Evolutionary conservation across 2,113 vertebrate species (phyloP), one percentile per base, ranked within the genome.

Genomic region (Rallus limicola): DNA sequence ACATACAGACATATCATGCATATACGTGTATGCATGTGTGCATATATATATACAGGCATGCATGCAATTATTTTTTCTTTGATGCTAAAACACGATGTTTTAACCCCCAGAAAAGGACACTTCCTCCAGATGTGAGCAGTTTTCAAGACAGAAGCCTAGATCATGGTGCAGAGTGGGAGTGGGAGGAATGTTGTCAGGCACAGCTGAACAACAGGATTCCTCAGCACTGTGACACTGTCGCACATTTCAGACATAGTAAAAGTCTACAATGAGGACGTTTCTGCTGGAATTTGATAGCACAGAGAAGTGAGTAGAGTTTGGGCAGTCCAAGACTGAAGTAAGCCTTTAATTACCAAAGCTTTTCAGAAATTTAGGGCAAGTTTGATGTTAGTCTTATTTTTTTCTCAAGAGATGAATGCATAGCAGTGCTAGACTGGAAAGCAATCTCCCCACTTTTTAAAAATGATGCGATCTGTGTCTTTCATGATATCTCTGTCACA

Each of bases 141-240:
- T 77, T 63, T 92, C 31, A 40, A 42, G 40, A 52, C 10, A 86
- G 59, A 63, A 79, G 6, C 29, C 55, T 88, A 33, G 52, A 63
- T 34, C 68, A 28, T 11, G n/a, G 11, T 64, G 23, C 14, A 83
- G 71, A 74, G 14, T 3, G 13, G 24, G 42, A 24, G 52, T 52
- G 33, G 42, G 28, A 81, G 83, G 42, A 84, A 69, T 16, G 60
- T 6, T 78, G 6, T 68, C 67, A 64, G 79, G 64, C 82, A 94
- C 31, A 86, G 48, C 20, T 71, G 48, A 40, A 64, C 44, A 67
- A 85, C 71, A 76, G 40, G 38, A 67, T 77, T 78, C 50, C 64
- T 92, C 48, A 60, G 11, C 1, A 2, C 14, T 1, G 2, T 36
- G 33, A 18, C 48, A 80, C 16, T 0, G 0, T 13, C 70, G 40